Base-by-base conservation (phyloP, 2,888 invertebrate genomes). In the Drosophila merina region DNA sequence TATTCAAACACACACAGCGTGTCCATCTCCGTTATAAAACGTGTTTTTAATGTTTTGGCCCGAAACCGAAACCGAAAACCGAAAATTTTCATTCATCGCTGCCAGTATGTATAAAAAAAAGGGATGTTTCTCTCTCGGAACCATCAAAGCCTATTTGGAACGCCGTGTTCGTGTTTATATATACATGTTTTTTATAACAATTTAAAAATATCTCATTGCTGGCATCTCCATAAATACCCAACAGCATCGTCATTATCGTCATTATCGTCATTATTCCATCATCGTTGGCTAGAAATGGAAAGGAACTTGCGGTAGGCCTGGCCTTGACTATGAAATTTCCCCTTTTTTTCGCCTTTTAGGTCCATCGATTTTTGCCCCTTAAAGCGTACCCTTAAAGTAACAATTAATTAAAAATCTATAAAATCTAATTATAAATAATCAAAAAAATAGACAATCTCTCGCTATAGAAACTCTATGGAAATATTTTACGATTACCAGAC, bases 81-180 rank as follows among this genome's bases (percentile, higher is more conserved):
- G 20, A 20, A 20, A 20, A 20, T 20, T 20, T 84, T 85, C 79
- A 81, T 88, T 87, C 82, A 87, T 83, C 57, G 75, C 25, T 38
- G 31, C 28, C 33, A 28, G 44, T 20, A 20, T 20, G 14, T 14
- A 14, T 14, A 2, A 4, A 25, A 12, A 12, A 44, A 26, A 9
- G 26, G 33, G 5, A 51, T 38, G 62, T 9, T 42, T 42, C 40
- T 8, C 40, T 20, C 40, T 14, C 40, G 0, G 62, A 31, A 70
- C 54, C 72, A 68, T 74, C 70, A 58, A 72, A 75, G 72, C 75
- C 75, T 69, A 48, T 69, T 54, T 44, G 25, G 20, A 51, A 31
- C 44, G 30, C 36, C 20, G 20, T 12, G 20, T 20, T 49, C 28
- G 25, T 28, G 40, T 31, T 9, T n/a, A 9, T n/a, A 14, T 36